phyloP scores from a whole-genome alignment of 1,140 invertebrate genomes.

The Cherax quadricarinatus region DNA sequence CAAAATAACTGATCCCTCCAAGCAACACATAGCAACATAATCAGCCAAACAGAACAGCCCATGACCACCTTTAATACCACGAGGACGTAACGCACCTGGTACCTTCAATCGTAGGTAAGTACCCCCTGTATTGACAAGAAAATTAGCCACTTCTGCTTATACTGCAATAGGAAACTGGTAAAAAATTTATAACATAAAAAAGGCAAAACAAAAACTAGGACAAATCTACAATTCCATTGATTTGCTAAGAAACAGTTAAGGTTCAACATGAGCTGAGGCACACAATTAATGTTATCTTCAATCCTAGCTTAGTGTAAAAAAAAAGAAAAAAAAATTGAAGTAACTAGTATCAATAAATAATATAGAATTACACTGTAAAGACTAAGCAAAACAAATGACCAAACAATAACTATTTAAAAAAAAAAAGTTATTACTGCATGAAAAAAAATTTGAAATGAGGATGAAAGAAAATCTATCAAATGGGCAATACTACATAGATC shows the following conservation, averaged over 20 bases:
- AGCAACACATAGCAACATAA: slow-evolving; percentile 48
- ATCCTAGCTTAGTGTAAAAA: too few relatives aligned
- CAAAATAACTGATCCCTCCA: slow-evolving; percentile 48
- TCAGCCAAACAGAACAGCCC: slow-evolving; percentile 60
- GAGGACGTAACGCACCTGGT: slow-evolving; percentile 65
- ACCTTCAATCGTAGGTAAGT: slow-evolving; percentile 67
- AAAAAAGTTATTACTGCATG: too few relatives aligned
- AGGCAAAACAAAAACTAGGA: neutral
- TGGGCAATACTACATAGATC: too few relatives aligned
- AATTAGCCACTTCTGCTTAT: slow-evolving; percentile 30
- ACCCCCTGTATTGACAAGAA: slow-evolving; percentile 59
- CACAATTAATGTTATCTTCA: too few relatives aligned
- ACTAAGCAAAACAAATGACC: too few relatives aligned
- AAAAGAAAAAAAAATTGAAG: too few relatives aligned
- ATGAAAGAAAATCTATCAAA: too few relatives aligned
- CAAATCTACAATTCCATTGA: neutral
- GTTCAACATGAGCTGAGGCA: too few relatives aligned
- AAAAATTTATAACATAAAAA: neutral
- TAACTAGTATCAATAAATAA: too few relatives aligned
- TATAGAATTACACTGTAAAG: too few relatives aligned
- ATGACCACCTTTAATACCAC: slow-evolving; percentile 63
- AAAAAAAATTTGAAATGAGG: too few relatives aligned
- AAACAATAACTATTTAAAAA: too few relatives aligned
- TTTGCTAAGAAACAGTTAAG: neutral
- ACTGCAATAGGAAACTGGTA: neutral